Evolutionary conservation across 2,113 vertebrate genomes (phyloP).

Genomic region (Agapornis roseicollis): DNA sequence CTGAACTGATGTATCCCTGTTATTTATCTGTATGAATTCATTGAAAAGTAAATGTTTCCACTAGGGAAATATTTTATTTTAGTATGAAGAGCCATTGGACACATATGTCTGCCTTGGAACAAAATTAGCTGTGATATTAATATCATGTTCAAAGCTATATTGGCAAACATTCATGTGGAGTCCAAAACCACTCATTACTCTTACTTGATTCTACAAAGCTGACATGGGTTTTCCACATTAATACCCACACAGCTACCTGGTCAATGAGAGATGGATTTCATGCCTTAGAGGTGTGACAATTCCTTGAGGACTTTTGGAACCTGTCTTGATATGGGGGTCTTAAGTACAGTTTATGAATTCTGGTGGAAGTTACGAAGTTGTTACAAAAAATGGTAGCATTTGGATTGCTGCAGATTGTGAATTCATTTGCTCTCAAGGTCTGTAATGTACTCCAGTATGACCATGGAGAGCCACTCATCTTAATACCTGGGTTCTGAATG

Average conservation of each 20-base stretch:
- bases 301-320: background rate
- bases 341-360: constrained; percentile 25
- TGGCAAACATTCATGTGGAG: background rate
- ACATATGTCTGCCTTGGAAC: background rate
- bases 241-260: background rate
- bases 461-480: background rate
- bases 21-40: constrained; percentile 52
- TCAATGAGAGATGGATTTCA: constrained; percentile 3
- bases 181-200: background rate
- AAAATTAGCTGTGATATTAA: constrained; percentile 39
- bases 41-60: constrained; percentile 39
- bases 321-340: background rate
- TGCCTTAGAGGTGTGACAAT: background rate
- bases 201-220: background rate
- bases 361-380: background rate
- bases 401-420: background rate
- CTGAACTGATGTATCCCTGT: background rate
- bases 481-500: background rate
- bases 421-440: background rate
- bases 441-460: background rate
- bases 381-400: background rate
- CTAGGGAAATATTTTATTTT: constrained; percentile 25
- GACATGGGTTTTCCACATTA: background rate
- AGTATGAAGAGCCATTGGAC: constrained; percentile 1
- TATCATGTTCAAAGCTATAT: background rate